Conservation (phyloP, 1,140 invertebrate genomes). For the Drosophila nannoptera region DNA sequence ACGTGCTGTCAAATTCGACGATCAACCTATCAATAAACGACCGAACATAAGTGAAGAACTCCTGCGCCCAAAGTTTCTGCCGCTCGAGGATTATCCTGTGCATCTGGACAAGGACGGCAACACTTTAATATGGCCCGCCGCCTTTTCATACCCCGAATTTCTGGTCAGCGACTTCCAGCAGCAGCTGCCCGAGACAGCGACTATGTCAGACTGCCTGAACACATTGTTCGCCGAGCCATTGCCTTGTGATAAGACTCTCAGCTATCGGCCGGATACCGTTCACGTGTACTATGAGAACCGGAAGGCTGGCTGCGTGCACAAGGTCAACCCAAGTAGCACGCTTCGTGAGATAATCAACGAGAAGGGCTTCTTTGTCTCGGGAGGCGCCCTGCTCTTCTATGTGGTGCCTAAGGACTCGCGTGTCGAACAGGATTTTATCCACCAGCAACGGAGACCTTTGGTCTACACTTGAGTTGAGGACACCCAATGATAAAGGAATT, state of each 20-base stretch:
- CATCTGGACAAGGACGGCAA: conserved; percentile 78
- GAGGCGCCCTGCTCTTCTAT: conserved; percentile 70
- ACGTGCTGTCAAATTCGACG: conserved; percentile 82
- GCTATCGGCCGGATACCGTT: conserved; percentile 85
- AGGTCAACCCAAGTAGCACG: conserved; percentile 82
- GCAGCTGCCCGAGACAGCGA: conserved; percentile 86
- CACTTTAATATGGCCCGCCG: conserved; percentile 88
- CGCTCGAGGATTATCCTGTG: conserved; percentile 70
- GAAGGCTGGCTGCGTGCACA: conserved; percentile 83
- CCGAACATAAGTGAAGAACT: conserved; percentile 73
- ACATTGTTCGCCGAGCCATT: conserved; percentile 86
- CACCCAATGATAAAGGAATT: not conserved
- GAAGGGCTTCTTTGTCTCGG: conserved; percentile 78
- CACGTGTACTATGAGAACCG: conserved; percentile 90
- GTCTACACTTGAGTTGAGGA: conserved; percentile 51
- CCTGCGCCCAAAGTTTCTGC: conserved; percentile 78
- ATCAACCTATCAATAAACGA: conserved; percentile 72
- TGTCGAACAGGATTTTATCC: conserved; percentile 63
- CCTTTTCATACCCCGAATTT: conserved; percentile 91
- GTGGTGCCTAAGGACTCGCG: conserved; percentile 62
- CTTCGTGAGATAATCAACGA: conserved; percentile 84
- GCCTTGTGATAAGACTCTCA: conserved; percentile 86
- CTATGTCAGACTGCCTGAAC: conserved; percentile 86
- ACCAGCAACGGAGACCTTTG: conserved; percentile 60
- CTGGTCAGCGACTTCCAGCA: conserved; percentile 86